Evolutionary conservation across 1,140 invertebrate species (phyloP).

Genomic region (Zaprionus davidi): DNA sequence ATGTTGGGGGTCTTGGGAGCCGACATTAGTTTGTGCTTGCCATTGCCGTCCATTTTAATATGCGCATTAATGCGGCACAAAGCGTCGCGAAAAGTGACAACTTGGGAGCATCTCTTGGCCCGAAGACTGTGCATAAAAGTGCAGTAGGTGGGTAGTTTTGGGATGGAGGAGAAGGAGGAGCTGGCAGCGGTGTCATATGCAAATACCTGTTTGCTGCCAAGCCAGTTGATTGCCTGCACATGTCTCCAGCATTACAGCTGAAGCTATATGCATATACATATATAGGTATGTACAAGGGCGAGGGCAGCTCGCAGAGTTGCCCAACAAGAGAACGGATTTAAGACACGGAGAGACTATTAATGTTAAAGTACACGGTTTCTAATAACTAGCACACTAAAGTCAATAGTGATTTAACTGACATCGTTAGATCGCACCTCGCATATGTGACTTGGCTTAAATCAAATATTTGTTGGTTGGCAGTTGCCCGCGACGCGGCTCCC

Average conservation of each 20-base stretch:
- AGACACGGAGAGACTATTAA: too few species aligned
- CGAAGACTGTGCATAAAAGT: slow-evolving; percentile 17
- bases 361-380: too few species aligned
- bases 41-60: slow-evolving; percentile 66
- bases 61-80: slow-evolving; percentile 76
- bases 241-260: slow-evolving; percentile 46
- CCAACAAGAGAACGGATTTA: background rate
- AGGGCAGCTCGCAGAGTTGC: slow-evolving; percentile 1
- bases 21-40: slow-evolving; percentile 58
- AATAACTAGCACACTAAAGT: too few species aligned
- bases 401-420: too few species aligned
- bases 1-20: slow-evolving; percentile 33
- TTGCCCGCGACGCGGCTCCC: slow-evolving; percentile 19
- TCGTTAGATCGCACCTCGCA: slow-evolving; percentile 38
- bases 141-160: background rate
- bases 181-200: slow-evolving; percentile 43
- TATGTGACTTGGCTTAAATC: slow-evolving; percentile 40
- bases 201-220: slow-evolving; percentile 62
- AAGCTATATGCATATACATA: background rate
- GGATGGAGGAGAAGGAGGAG: background rate
- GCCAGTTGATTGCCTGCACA: slow-evolving; percentile 67
- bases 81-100: slow-evolving; percentile 73
- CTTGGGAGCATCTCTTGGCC: slow-evolving; percentile 30
- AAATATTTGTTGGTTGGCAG: slow-evolving; percentile 61
- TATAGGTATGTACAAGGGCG: slow-evolving; percentile 1